Base-by-base conservation (phyloP, 1,140 invertebrate species). In the Leptopilina boulardi region DNA sequence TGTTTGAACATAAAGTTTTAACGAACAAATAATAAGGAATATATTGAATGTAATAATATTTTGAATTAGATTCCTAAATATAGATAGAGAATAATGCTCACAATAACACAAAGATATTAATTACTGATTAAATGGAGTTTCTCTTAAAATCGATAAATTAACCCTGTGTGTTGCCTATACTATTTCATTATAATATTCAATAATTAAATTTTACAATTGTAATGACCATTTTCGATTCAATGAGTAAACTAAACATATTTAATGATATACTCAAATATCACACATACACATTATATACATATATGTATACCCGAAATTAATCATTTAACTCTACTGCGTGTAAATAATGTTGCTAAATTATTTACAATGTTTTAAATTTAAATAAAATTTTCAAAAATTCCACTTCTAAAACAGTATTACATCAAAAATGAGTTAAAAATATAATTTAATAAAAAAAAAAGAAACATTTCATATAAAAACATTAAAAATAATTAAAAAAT, bases 211-310 rank as follows among this genome's bases (percentile, higher is more conserved):
- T 10, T 0, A 30, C 34, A 51, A 18, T 18, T 51, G 26, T n/a
- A 77, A 77, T 66, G 13, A 66, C 11, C 59, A 66, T 66, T 66
- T 66, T 66, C 26, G 21, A n/a, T 23, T 30, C 5, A 26, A 66
- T 66, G 11, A 66, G 23, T 23, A 59, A 23, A 26, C 54, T 19
- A 59, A 23, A 23, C 21, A 23, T 38, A 38, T 23, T 59, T 26
- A 59, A 59, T 59, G 10, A n/a, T 56, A 51, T 51, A 51, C n/a
- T 51, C 47, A 51, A 51, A 18, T 18, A 51, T 18, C 47, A 51
- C 2, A 3, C 5, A 51, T 18, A 18, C 5, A 18, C 6, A 47
- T 47, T 47, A n/a, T 1, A 47, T 15, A 47, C 4, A 8, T 18
- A 51, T n/a, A n/a, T n/a, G n/a, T 1, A 5, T 5, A 18, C n/a